A percentile compares a stretch with the other conserved stretches of the same genome.
These are phyloP conservation scores for Grus americana DNA, from an alignment of 2,113 vertebrate species.

Conservation along the genomic window DNA sequence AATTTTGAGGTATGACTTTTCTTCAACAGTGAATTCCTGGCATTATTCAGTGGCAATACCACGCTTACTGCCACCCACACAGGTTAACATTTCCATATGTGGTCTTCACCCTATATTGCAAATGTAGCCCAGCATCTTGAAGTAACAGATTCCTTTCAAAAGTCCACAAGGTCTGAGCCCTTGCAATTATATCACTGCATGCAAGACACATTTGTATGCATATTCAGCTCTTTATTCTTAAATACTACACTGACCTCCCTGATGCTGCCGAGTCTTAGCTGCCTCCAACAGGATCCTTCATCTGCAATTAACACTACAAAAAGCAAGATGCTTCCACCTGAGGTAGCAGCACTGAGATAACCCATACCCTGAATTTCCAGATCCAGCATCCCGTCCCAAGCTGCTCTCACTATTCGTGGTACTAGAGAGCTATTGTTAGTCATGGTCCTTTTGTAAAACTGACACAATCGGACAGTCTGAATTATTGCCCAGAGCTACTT, in stretches of 20 bases:
- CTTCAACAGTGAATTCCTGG: neutral
- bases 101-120: neutral
- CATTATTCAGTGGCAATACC: neutral
- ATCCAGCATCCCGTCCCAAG: neutral
- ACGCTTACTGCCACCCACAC: neutral
- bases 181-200: neutral
- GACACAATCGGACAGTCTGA: neutral
- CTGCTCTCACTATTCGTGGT: neutral
- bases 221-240: neutral
- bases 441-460: neutral
- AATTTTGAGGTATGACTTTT: neutral
- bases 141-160: neutral
- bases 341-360: neutral
- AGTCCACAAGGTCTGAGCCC: neutral
- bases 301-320: neutral
- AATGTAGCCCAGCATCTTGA: neutral
- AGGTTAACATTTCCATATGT: neutral
- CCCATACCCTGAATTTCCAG: neutral
- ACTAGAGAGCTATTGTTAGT: neutral
- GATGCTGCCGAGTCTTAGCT: neutral
- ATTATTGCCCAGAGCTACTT: slow-evolving; percentile 44
- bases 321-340: neutral
- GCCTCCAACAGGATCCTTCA: neutral
- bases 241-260: neutral
- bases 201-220: neutral